These are phyloP conservation scores for Penaeus chinensis DNA, from an alignment of 1,140 invertebrate species.

Conservation along the genomic window DNA sequence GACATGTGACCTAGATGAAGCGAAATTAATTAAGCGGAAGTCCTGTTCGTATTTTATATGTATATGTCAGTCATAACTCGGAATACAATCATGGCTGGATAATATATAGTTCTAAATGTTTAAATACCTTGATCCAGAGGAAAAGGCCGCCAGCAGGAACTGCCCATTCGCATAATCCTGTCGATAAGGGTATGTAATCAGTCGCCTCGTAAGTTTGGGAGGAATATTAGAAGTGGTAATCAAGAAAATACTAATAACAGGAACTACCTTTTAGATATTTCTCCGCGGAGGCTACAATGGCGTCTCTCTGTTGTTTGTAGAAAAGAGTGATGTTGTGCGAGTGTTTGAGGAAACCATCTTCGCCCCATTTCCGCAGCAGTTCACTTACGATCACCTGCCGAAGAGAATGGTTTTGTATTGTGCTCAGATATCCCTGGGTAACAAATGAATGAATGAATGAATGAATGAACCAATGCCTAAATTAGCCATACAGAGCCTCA, in stretches of 20 bases:
- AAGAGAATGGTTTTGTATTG: background rate
- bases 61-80: no score
- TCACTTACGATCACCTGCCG: background rate
- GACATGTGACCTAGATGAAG: no score
- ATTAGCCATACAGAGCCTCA: no score
- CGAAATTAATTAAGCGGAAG: no score
- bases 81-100: no score
- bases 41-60: no score
- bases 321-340: background rate
- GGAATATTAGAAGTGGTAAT: no score
- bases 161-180: background rate
- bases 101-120: no score
- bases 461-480: no score
- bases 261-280: background rate
- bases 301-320: background rate
- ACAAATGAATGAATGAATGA: no score
- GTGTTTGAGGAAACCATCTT: background rate
- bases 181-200: background rate
- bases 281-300: background rate
- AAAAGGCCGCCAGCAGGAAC: constrained; percentile 1
- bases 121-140: background rate
- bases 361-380: background rate
- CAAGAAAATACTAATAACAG: no score
- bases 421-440: no score
- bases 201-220: background rate